These are phyloP conservation scores for Troides oblongomaculatus DNA, from an alignment of 2,888 invertebrate genomes.

Conservation along the genomic window DNA sequence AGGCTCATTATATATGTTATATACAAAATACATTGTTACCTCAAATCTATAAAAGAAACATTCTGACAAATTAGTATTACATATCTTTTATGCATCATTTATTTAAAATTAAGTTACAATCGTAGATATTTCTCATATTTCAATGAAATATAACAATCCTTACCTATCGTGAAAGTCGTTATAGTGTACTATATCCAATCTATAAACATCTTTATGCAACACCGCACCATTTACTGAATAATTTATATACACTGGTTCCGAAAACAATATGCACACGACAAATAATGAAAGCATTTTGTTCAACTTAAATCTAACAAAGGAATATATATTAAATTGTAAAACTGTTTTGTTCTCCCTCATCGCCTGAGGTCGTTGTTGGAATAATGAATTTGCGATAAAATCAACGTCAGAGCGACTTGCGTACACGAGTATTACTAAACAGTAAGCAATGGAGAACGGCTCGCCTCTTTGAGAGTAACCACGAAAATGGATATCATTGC, in stretches of 20 bases:
- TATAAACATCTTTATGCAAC: constrained; percentile 53
- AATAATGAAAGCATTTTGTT: constrained; percentile 8
- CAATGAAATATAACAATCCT: background rate
- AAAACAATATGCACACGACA: background rate
- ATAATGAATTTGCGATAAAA: constrained; percentile 11
- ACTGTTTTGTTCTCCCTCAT: background rate
- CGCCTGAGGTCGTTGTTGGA: background rate
- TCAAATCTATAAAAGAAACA: no score
- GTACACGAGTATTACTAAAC: constrained; percentile 18
- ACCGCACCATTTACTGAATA: constrained; percentile 41
- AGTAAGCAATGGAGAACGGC: constrained; percentile 4
- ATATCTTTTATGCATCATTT: no score
- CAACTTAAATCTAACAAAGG: background rate
- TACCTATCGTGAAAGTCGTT: constrained; percentile 43
- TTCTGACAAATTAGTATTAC: no score
- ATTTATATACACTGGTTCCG: background rate
- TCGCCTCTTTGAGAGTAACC: constrained; percentile 13
- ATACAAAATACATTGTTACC: no score
- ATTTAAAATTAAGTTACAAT: no score
- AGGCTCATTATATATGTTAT: no score
- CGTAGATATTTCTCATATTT: background rate
- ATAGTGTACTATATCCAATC: constrained; percentile 76
- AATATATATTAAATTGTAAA: background rate
- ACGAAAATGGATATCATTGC: constrained; percentile 19
- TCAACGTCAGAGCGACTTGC: constrained; percentile 19